Conservation (phyloP, 53 echinoderm and acorn worm species). For the Arbacia lixula region DNA sequence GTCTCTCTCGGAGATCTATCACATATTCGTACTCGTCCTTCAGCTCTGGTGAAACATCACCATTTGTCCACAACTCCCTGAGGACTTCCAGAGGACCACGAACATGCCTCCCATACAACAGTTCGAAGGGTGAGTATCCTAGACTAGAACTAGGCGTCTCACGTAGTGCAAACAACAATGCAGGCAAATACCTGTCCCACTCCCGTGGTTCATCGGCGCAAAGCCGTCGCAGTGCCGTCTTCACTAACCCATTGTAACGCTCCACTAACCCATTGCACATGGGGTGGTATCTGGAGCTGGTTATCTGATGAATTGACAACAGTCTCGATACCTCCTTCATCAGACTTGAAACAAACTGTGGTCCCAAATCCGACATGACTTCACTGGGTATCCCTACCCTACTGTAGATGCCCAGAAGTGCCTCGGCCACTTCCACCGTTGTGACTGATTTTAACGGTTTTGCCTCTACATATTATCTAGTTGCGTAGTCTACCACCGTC, state of each 20-base stretch:
- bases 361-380: conserved; percentile 42
- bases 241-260: conserved; percentile 34
- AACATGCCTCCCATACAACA: conserved; percentile 36
- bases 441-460: conserved; percentile 50
- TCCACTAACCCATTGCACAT: conserved; percentile 39
- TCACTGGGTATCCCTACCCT: conserved; percentile 50
- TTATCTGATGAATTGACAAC: conserved; percentile 24
- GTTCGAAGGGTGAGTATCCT: conserved; percentile 30
- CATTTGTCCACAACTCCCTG: conserved; percentile 43
- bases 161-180: conserved; percentile 33
- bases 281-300: conserved; percentile 33
- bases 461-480: conserved; percentile 40
- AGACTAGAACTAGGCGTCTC: conserved; percentile 33
- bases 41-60: not conserved
- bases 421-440: conserved; percentile 63
- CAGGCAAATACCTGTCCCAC: conserved; percentile 41
- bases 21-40: conserved; percentile 46
- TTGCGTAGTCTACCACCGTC: conserved; percentile 45
- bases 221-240: conserved; percentile 9
- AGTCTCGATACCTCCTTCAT: conserved; percentile 31
- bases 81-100: conserved; percentile 42
- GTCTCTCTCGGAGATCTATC: conserved; percentile 11
- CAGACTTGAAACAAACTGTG: conserved; percentile 59
- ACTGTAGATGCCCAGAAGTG: conserved; percentile 50
- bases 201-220: conserved; percentile 34